Conservation (phyloP, 2,113 vertebrate species). For the Typhlomys cinereus region DNA sequence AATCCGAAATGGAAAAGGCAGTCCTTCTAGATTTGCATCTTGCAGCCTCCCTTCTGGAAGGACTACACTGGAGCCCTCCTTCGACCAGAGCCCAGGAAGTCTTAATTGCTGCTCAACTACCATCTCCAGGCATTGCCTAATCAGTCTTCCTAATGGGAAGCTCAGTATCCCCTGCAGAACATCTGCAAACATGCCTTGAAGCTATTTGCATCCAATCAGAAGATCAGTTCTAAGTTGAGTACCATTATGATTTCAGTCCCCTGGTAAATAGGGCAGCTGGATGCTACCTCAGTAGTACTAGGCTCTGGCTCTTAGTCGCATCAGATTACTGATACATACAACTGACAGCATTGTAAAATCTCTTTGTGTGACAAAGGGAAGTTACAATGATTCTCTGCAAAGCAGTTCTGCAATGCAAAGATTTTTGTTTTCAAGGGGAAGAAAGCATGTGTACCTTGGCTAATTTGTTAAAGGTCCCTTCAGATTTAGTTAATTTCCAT, state of each 20-base stretch:
- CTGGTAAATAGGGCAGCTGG: constrained; percentile 68
- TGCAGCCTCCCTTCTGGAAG: not conserved
- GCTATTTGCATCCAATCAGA: constrained; percentile 72
- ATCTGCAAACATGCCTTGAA: constrained; percentile 55
- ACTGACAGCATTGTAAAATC: constrained; percentile 68
- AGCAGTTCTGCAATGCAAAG: constrained; percentile 24
- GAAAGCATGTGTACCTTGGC: not conserved
- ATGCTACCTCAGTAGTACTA: constrained; percentile 68
- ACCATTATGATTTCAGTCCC: constrained; percentile 67
- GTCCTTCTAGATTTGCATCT: not conserved
- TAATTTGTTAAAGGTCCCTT: not conserved
- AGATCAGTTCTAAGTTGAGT: constrained; percentile 73
- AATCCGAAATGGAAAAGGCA: not conserved
- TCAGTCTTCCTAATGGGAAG: constrained; percentile 57
- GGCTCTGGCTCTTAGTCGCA: constrained; percentile 61
- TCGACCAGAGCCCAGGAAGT: accelerated
- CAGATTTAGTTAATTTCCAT: not conserved
- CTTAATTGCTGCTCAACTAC: not conserved
- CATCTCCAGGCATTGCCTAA: not conserved
- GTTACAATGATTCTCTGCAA: constrained; percentile 11
- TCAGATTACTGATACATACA: constrained; percentile 72
- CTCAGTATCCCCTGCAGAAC: constrained; percentile 61
- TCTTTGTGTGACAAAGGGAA: constrained; percentile 61
- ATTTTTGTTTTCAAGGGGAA: not conserved
- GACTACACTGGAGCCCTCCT: not conserved